Base-by-base conservation (phyloP, 1,140 invertebrate species). In the Babylonia areolata region DNA sequence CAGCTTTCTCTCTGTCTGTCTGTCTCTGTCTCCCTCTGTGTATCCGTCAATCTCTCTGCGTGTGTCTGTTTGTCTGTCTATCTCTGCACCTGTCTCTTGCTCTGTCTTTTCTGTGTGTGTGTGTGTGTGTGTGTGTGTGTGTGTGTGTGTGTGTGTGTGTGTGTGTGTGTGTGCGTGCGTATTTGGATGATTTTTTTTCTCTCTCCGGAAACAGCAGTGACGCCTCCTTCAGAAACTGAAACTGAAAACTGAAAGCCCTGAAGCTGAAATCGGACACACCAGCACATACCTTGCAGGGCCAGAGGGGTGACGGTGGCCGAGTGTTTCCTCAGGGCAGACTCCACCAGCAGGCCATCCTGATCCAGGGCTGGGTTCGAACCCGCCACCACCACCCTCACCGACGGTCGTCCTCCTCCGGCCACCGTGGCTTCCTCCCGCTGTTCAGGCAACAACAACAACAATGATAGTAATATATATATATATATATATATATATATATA, bases 251-350 rank as follows among this genome's bases (percentile, higher is more conserved):
- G 9, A 73, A 20, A 31, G 1, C 11, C 11, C 35, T 31, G 1
- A 73, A 28, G 35, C 31, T 12, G 35, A n/a, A 73, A 28, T 31
- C 12, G 6, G 35, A 73, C 0, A 73, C 11, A 73, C 12, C 3
- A 73, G 69, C 11, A 73, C 31, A 73, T n/a, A 82, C 81, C 81
- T 82, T 82, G n/a, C 33, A 69, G 35, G 15, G 81, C 39, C 23
- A 46, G n/a, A 11, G 42, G 64, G 35, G 64, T 46, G 3, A 84
- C 82, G 20, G 6, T 40, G n/a, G 82, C 37, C 23, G 82, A 84
- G 40, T 84, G 82, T 75, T 73, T 84, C 39, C 82, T 20, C 6
- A 84, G 69, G n/a, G 82, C 82, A 15, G 64, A 73, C 39, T 84
- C 82, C 69, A 73, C 82, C 82, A 84, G 69, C 31, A 73, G 39